Conservation (phyloP, 2,797 vertebrate genomes). For the Phrynocephalus forsythii region DNA sequence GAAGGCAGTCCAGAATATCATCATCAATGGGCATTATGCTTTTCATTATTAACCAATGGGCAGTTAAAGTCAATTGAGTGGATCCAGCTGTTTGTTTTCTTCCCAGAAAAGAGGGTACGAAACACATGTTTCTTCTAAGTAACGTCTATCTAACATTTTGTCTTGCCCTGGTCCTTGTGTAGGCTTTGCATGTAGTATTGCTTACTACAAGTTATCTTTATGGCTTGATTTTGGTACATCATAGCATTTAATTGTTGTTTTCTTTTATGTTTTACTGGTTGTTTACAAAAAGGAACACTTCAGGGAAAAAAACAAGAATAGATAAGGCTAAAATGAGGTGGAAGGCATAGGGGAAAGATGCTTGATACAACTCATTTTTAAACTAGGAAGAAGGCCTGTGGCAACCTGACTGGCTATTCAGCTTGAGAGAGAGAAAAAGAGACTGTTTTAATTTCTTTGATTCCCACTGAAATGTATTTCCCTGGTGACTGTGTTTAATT, state of each 20-base stretch:
- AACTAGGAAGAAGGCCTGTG: background rate
- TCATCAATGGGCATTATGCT: too few relatives aligned
- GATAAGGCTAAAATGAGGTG: too few relatives aligned
- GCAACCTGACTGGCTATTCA: background rate
- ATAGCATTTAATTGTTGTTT: too few relatives aligned
- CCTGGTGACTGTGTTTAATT: background rate
- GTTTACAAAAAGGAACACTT: background rate
- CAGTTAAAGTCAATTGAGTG: background rate
- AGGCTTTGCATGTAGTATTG: background rate
- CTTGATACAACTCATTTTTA: background rate
- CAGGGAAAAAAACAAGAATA: background rate
- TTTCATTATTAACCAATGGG: background rate
- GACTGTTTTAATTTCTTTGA: slow-evolving; percentile 18
- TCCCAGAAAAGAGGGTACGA: background rate
- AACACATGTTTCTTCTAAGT: background rate
- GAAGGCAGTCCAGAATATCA: too few relatives aligned
- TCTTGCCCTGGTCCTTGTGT: background rate
- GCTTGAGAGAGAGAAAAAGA: background rate
- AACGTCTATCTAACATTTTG: background rate
- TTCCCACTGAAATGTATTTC: slow-evolving; percentile 9
- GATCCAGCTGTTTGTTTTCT: background rate
- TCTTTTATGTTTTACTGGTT: too few relatives aligned
- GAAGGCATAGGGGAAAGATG: background rate
- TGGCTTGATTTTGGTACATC: background rate
- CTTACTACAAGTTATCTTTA: background rate